phyloP scores from a whole-genome alignment of 1,140 invertebrate species.

The Gonioctena quinquepunctata region DNA sequence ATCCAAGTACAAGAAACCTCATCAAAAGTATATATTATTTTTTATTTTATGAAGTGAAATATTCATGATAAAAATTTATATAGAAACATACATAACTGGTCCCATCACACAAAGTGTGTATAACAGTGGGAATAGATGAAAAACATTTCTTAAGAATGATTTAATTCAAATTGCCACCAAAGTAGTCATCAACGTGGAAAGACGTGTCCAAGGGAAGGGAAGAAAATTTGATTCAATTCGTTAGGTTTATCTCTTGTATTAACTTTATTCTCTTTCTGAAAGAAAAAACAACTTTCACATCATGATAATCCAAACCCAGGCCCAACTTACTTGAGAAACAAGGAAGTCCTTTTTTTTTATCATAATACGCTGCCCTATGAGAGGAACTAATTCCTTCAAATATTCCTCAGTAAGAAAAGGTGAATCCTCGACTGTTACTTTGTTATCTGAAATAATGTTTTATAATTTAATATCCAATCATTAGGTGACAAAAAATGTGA shows the following conservation, averaged over 20 bases:
- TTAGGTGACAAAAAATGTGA: no score
- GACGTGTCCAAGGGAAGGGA: not conserved
- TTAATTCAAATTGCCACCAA: not conserved
- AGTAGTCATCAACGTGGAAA: not conserved
- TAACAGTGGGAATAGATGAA: not conserved
- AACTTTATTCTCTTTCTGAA: not conserved
- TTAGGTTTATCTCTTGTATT: not conserved
- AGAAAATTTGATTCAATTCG: not conserved
- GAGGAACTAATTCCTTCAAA: not conserved
- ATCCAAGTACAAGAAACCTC: no score
- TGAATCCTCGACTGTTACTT: no score
- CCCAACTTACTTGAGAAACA: not conserved
- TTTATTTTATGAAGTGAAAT: not conserved
- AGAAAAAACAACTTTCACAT: no score
- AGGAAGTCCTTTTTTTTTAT: not conserved
- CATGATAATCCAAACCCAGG: not conserved
- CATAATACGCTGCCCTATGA: not conserved
- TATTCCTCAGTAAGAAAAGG: no score
- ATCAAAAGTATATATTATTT: not conserved
- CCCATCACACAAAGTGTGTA: not conserved
- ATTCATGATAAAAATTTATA: no score
- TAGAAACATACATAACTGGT: not conserved
- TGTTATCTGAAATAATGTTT: no score
- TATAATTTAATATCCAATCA: no score
- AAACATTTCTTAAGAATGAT: not conserved